phyloP scores from a whole-genome alignment of 2,888 invertebrate species.

The Pterostichus madidus region DNA sequence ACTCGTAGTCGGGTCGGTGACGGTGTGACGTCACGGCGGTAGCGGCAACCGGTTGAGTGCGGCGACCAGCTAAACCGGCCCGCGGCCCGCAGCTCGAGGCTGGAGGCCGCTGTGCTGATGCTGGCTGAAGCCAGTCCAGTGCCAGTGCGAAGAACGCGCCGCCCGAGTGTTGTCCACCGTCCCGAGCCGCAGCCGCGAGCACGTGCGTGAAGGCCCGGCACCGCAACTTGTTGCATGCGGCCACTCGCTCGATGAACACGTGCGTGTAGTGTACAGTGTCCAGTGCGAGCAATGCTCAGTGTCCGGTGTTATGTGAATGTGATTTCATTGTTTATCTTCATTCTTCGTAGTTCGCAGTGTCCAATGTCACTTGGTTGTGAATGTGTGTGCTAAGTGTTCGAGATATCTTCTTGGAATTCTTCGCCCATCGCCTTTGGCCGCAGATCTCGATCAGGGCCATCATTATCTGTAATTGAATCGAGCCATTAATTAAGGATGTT shows the following conservation, averaged over 20 bases:
- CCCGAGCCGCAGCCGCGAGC: neutral
- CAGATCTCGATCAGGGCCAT: slow-evolving; percentile 34
- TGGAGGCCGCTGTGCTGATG: slow-evolving; percentile 22
- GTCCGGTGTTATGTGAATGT: slow-evolving; percentile 8
- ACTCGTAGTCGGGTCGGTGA: neutral
- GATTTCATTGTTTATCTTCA: neutral
- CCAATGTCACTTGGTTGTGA: neutral
- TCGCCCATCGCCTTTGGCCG: neutral
- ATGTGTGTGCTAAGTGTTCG: slow-evolving; percentile 30
- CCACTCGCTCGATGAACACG: slow-evolving; percentile 30
- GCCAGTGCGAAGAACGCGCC: slow-evolving; percentile 56
- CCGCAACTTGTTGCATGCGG: slow-evolving; percentile 33
- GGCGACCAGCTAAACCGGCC: slow-evolving; percentile 64
- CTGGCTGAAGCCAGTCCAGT: neutral
- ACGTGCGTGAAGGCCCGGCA: slow-evolving; percentile 18
- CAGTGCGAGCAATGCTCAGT: slow-evolving; percentile 71
- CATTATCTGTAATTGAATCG: slow-evolving; percentile 64
- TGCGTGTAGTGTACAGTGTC: slow-evolving; percentile 62
- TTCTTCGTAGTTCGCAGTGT: slow-evolving; percentile 57
- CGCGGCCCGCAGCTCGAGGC: slow-evolving; percentile 57
- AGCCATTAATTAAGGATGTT: slow-evolving; percentile 63
- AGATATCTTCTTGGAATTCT: neutral
- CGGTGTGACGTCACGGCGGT: slow-evolving; percentile 35
- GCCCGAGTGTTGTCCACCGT: slow-evolving; percentile 30
- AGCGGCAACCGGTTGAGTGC: slow-evolving; percentile 65